Conservation (phyloP, 2,113 vertebrate species). For the Myrmecophaga tridactyla region DNA sequence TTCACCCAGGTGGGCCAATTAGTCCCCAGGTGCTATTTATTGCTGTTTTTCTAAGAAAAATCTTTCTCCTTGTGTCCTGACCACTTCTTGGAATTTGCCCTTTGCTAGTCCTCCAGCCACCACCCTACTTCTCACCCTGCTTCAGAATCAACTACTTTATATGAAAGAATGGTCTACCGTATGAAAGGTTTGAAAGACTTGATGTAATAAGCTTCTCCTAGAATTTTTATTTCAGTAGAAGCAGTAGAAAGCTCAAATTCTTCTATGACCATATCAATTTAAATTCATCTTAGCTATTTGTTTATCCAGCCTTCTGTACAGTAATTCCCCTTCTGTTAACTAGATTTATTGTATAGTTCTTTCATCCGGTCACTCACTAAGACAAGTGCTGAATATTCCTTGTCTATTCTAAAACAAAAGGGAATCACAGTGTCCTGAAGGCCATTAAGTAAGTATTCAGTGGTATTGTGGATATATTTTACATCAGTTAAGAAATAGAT, state of each 20-base stretch:
- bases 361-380: not conserved
- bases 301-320: not conserved
- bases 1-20: no score
- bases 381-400: not conserved
- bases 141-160: not conserved
- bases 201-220: not conserved
- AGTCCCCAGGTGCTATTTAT: no score
- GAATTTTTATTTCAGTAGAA: not conserved
- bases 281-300: not conserved
- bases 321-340: not conserved
- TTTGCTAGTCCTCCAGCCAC: no score
- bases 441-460: not conserved
- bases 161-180: not conserved
- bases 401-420: not conserved
- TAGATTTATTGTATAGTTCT: not conserved
- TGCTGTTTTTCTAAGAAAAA: no score
- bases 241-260: not conserved
- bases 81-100: no score
- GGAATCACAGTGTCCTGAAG: not conserved
- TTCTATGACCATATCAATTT: not conserved
- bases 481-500: not conserved
- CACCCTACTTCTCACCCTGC: no score
- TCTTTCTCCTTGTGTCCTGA: no score
- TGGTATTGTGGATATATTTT: not conserved
- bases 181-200: not conserved